These are phyloP conservation scores for Smutsia gigantea DNA, from an alignment of 2,797 vertebrate genomes.

Conservation along the genomic window DNA sequence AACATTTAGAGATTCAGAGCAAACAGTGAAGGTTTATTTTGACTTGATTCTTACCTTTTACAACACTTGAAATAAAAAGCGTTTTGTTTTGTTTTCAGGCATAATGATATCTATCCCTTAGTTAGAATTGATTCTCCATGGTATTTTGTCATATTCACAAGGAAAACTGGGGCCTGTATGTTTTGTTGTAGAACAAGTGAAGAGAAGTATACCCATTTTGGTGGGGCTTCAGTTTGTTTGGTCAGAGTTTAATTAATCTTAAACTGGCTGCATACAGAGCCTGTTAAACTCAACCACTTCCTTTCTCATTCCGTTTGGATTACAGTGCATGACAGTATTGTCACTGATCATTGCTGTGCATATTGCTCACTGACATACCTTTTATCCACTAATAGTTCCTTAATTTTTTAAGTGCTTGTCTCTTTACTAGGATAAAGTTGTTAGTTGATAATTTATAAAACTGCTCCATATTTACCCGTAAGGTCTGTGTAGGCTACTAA, in stretches of 20 bases:
- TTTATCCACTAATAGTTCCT: neutral
- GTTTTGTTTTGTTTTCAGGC: constrained; percentile 29
- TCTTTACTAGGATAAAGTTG: neutral
- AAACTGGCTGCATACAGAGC: neutral
- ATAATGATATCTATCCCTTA: neutral
- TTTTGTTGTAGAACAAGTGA: neutral
- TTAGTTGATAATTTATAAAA: constrained; percentile 34
- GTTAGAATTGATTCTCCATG: neutral
- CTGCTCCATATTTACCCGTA: neutral
- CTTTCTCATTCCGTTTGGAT: neutral
- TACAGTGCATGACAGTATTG: neutral
- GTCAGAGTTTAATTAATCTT: neutral
- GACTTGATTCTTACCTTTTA: constrained; percentile 1
- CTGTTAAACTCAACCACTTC: neutral
- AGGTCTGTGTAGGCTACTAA: neutral
- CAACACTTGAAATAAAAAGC: neutral
- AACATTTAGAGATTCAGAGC: constrained; percentile 15
- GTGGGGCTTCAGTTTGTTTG: neutral
- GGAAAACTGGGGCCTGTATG: neutral
- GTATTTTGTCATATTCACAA: constrained; percentile 10
- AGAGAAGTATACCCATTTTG: neutral
- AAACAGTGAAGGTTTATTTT: constrained; percentile 40
- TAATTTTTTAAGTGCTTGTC: neutral
- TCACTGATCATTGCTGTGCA: neutral
- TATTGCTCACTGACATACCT: neutral